Base-by-base conservation (phyloP, 2,113 vertebrate species). In the Centropristis striata region DNA sequence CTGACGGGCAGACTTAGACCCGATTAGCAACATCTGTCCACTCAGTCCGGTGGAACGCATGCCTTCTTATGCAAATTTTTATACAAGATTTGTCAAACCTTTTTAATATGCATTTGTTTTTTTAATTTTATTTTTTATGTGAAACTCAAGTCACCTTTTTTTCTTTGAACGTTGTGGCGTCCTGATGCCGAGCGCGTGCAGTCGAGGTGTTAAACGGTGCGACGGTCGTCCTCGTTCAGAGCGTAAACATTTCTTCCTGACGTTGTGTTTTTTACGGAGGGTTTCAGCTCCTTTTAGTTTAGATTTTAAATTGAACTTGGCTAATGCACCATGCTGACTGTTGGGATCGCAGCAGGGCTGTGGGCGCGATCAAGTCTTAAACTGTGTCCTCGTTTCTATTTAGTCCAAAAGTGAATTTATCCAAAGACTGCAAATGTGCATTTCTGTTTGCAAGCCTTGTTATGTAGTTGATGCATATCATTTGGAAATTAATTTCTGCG, bases 41-140 rank as follows among this genome's bases (percentile, higher is more conserved):
- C 64, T 89, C 70, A n/a, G 73, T 77, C 59, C 39, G 57, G 85
- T 75, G 75, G 78, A 88, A 50, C 66, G 81, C 92, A 93, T 92
- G 91, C 90, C 91, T 88, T 92, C 88, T 96, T 96, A 95, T 95
- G 94, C 95, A 95, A 95, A 84, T 83, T 92, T 94, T 94, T 91
- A 92, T 90, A 93, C 83, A 39, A 79, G 71, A 84, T 88, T 90
- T 91, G 86, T 93, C 64, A 58, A 80, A 89, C 41, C 21, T 81
- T 91, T 94, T 93, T 81, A 78, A 92, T 92, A 93, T 94, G 92
- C 90, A 94, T 94, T 88, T 85, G 57, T 77, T 93, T 88, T 44
- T 81, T 88, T 75, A 39, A 2, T 82, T 84, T 78, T 69, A 16
- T 49, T 86, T 92, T 93, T 86, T 83, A 87, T 61, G 89, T 90